phyloP scores from a whole-genome alignment of 2,888 invertebrate genomes.

The Perdita meconis region DNA sequence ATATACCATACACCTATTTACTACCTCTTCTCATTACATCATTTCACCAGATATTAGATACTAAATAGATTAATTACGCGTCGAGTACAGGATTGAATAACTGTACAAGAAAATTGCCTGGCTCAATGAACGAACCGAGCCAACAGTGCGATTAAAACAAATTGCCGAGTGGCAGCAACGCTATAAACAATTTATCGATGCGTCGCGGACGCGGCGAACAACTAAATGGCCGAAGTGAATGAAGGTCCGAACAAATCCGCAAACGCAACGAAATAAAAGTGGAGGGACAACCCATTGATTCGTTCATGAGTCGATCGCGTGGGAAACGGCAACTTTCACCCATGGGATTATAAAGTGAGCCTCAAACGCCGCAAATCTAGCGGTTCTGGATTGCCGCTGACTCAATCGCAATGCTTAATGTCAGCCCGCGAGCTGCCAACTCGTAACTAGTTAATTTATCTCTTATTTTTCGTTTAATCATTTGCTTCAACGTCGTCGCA shows the following conservation, averaged over 20 bases:
- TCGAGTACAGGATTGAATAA: not conserved
- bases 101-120: not conserved
- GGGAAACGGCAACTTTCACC: constrained; percentile 83
- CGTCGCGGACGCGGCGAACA: not conserved
- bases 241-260: constrained; percentile 15
- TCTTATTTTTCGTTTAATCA: constrained; percentile 27
- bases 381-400: constrained; percentile 62
- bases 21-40: too few relatives aligned
- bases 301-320: constrained; percentile 63
- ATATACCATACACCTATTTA: too few relatives aligned
- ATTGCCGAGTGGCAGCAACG: not conserved
- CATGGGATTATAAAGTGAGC: constrained; percentile 74
- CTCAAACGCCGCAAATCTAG: constrained; percentile 69
- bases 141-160: not conserved
- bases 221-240: constrained; percentile 21
- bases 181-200: constrained; percentile 26
- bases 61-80: not conserved
- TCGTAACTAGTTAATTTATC: constrained; percentile 23
- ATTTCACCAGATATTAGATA: too few relatives aligned
- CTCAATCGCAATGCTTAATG: constrained; percentile 55
- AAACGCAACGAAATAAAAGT: constrained; percentile 23
- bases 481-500: constrained; percentile 12
- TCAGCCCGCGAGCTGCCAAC: constrained; percentile 30
- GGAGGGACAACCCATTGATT: constrained; percentile 47
- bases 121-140: not conserved